Base-by-base conservation (phyloP, 2,888 invertebrate species). In the Acanthosoma haemorrhoidale region DNA sequence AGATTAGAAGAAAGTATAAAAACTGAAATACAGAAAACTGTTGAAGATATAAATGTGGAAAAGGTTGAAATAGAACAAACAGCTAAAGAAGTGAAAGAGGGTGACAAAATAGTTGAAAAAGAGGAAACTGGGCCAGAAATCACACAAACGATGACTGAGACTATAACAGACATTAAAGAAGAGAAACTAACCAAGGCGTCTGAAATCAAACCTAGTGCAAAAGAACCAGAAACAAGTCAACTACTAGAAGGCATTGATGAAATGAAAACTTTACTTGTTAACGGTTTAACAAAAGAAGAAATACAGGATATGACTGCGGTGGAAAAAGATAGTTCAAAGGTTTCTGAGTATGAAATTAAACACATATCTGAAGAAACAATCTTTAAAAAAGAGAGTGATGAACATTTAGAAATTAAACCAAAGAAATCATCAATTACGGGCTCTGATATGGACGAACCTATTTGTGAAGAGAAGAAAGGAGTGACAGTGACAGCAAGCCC, bases 51-150 rank as follows among this genome's bases (percentile, higher is more conserved):
- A n/a, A 5, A 59, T 18, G 39, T 43, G 31, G 13, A 57, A 57
- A 66, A 71, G 21, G 41, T 64, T 21, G 31, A 43, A 25, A 58
- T 59, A 29, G 70, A 68, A n/a, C 32, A 68, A 25, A 16, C 61
- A 41, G 71, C 61, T 21, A 61, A 41, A 57, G 68, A 58, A 43
- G 71, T 58, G 21, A 68, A 51, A 25, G 61, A 68, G 39, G 68
- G 61, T 34, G 68, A 16, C 36, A 51, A 39, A 18, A 5, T 59
- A 25, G 59, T 59, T n/a, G 29, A 68, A 59, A 34, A 68, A 25
- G 29, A 16, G n/a, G 59, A 68, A 13, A 43, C 68, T 6, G 41
- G 41, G 41, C 15, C 39, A 13, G 64, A 64, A 41, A 41, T 31
- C 8, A 39, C 57, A 32, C n/a, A 67, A 64, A 18, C 39, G 11